These are phyloP conservation scores for Argya squamiceps DNA, from an alignment of 2,797 vertebrate genomes.

Conservation along the genomic window DNA sequence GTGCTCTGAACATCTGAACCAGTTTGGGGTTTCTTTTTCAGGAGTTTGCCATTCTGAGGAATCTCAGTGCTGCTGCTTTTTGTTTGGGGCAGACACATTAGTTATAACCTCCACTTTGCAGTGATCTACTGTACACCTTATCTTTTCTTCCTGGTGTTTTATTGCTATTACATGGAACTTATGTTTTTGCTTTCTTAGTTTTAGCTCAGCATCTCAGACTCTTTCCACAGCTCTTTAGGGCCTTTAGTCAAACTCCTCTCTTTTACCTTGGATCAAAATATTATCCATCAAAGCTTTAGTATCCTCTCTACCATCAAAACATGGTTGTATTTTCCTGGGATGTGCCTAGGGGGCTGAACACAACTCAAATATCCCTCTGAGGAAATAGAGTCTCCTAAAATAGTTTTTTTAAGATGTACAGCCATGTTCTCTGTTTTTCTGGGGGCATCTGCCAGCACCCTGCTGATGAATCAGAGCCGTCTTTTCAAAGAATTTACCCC, in stretches of 20 bases:
- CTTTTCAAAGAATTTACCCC: conserved; percentile 50
- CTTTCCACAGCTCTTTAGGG: conserved; percentile 13
- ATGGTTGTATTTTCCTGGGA: conserved; percentile 57
- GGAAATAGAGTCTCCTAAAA: conserved; percentile 55
- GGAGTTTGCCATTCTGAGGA: not conserved
- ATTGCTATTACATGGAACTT: not conserved
- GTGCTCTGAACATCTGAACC: not conserved
- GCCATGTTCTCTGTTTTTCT: conserved; percentile 48
- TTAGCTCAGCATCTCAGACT: conserved; percentile 6
- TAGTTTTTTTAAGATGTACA: conserved; percentile 52
- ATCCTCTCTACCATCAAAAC: conserved; percentile 56
- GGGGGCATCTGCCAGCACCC: conserved; percentile 41
- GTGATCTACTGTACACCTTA: conserved; percentile 20
- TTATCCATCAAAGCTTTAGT: conserved; percentile 65
- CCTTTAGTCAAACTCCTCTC: conserved; percentile 48
- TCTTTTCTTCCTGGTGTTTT: conserved; percentile 28
- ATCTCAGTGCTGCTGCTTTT: not conserved
- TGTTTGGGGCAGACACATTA: not conserved
- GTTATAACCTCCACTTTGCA: conserved; percentile 30
- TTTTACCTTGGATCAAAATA: conserved; percentile 63
- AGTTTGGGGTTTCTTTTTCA: not conserved
- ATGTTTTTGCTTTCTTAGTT: conserved; percentile 23
- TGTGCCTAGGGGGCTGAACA: conserved; percentile 51
- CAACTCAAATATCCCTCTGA: conserved; percentile 44
- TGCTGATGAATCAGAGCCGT: conserved; percentile 32